phyloP scores from a whole-genome alignment of 1,140 invertebrate genomes.

The Drosophila nigromelanica region DNA sequence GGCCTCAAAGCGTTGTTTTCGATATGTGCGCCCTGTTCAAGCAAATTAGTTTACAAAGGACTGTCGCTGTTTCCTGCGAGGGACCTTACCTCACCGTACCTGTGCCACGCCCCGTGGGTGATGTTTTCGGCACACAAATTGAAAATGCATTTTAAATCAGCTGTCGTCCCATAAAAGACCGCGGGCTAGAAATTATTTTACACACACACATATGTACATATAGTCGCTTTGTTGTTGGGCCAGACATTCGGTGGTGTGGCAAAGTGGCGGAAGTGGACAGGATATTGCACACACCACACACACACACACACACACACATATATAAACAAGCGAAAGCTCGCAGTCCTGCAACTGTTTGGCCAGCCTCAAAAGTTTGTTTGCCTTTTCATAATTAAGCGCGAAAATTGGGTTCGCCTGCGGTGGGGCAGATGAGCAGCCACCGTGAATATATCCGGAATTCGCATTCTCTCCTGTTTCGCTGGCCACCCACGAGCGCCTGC shows the following conservation, averaged over 20 bases:
- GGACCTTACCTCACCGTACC: not conserved
- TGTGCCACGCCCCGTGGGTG: not conserved
- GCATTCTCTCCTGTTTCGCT: not conserved
- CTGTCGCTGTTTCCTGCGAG: conserved; percentile 34
- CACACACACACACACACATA: conserved; percentile 3
- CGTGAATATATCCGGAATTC: not conserved
- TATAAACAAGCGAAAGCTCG: not conserved
- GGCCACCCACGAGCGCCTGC: conserved; percentile 60
- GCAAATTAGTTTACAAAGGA: conserved; percentile 81
- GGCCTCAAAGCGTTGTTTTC: conserved; percentile 75
- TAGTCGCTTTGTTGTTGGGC: conserved; percentile 57
- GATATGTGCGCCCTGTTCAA: conserved; percentile 60
- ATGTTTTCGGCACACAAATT: conserved; percentile 60
- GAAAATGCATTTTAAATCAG: conserved; percentile 83
- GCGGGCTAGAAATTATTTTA: conserved; percentile 76
- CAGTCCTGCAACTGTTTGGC: conserved; percentile 18
- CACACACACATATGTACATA: conserved; percentile 12
- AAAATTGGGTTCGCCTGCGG: conserved; percentile 58
- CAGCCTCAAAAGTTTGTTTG: conserved; percentile 47
- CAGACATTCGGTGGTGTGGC: conserved; percentile 51
- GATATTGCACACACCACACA: conserved; percentile 43
- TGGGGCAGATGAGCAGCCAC: not conserved
- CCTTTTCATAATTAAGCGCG: conserved; percentile 74
- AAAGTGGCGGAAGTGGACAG: conserved; percentile 39
- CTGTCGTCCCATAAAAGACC: conserved; percentile 45